Percentiles rank a stretch among this genome's conserved stretches.
Evolutionary conservation across 2,797 vertebrate genomes (phyloP).

Genomic region (Sebastes taczanowskii): DNA sequence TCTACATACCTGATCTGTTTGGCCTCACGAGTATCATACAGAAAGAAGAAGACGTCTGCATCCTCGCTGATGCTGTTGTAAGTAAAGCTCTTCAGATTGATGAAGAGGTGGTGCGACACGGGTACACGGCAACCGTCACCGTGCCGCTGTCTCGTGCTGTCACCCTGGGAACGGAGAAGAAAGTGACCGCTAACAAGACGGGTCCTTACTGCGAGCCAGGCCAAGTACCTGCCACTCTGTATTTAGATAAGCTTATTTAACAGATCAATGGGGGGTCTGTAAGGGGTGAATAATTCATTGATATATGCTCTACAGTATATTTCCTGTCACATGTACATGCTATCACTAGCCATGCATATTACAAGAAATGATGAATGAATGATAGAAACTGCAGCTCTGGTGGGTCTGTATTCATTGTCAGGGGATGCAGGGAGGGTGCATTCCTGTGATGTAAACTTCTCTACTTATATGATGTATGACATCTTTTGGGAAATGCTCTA

Average conservation of each 20-base stretch:
- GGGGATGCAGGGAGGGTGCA: background rate
- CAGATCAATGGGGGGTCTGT: slow-evolving; percentile 8
- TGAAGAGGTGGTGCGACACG: slow-evolving; percentile 96
- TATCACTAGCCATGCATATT: background rate
- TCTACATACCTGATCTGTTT: slow-evolving; percentile 94
- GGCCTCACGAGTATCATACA: slow-evolving; percentile 95
- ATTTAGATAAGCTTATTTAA: slow-evolving; percentile 25
- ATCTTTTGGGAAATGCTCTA: background rate
- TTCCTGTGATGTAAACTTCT: background rate
- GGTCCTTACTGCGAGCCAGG: background rate
- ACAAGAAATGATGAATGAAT: slow-evolving; percentile 3
- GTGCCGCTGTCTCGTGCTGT: slow-evolving; percentile 91
- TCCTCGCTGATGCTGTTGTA: slow-evolving; percentile 99
- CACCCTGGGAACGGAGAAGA: slow-evolving; percentile 83
- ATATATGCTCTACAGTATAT: background rate
- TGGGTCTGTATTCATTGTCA: background rate
- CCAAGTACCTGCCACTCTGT: slow-evolving; percentile 19
- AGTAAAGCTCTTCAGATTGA: slow-evolving; percentile 98
- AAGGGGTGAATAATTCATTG: slow-evolving; percentile 20
- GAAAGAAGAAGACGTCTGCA: slow-evolving; percentile 94
- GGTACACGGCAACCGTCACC: slow-evolving; percentile 94
- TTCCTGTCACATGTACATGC: slow-evolving; percentile 4
- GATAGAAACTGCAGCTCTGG: background rate
- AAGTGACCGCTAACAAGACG: slow-evolving; percentile 46
- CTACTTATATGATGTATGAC: background rate